These are phyloP conservation scores for Zhengitettix transpicula DNA, from an alignment of 2,888 invertebrate genomes.

Conservation along the genomic window DNA sequence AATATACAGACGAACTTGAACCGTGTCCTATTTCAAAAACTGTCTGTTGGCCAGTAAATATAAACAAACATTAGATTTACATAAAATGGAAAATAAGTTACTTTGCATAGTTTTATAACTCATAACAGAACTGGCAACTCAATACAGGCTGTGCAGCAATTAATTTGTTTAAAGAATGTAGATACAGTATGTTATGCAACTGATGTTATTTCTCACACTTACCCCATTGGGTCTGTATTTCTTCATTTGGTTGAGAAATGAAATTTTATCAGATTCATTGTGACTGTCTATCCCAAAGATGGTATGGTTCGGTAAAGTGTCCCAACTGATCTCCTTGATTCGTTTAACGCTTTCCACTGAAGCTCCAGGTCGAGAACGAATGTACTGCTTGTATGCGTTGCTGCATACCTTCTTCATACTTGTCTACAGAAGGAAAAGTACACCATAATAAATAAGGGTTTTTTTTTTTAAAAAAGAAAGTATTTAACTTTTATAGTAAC, in stretches of 20 bases:
- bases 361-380: constrained; percentile 72
- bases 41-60: constrained; percentile 58
- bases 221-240: constrained; percentile 59
- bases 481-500: no score
- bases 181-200: no score
- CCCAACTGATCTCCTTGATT: constrained; percentile 50
- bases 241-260: constrained; percentile 47
- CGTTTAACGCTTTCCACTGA: constrained; percentile 78
- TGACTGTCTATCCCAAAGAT: constrained; percentile 28
- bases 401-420: constrained; percentile 54
- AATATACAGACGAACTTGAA: constrained; percentile 56
- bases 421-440: constrained; percentile 26
- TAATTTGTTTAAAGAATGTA: no score
- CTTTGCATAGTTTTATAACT: not conserved
- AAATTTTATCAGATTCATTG: constrained; percentile 28
- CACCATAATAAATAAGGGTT: no score
- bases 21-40: constrained; percentile 83
- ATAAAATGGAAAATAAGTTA: not conserved
- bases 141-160: no score
- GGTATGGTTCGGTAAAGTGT: constrained; percentile 45
- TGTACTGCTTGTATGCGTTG: constrained; percentile 85
- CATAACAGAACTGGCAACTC: no score
- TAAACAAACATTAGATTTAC: not conserved
- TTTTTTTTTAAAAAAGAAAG: no score
- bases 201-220: no score